Evolutionary conservation across 1,140 invertebrate genomes (phyloP), one percentile per base, ranked within the genome.

Genomic region (Neotoxoptera formosana): DNA sequence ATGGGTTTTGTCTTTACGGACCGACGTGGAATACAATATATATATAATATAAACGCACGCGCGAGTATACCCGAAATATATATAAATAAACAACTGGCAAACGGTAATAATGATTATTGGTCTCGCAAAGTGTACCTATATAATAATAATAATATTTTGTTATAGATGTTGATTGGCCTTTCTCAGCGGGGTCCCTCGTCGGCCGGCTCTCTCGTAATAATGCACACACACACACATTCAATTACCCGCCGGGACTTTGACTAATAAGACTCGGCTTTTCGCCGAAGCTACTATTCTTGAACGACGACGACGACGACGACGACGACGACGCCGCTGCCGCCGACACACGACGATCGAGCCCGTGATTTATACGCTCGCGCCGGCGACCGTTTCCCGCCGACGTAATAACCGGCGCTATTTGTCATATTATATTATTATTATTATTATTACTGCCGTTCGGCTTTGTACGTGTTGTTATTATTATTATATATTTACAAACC

Each of bases 81-180:
- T 76, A 76, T 81, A 92, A 76, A 92, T 83, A 92, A 76, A 92
- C 90, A 90, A 90, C 53, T 34, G 60, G 36, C 14, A 23, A 90
- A 90, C 36, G 53, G 36, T 92, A 83, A 48, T 48, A 83, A 83
- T 53, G 53, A 92, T 92, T 92, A 92, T 92, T 53, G 91, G 47
- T 41, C 91, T 84, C n/a, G 21, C 36, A 23, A 84, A 84, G n/a
- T 83, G 76, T 83, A 76, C 60, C 30, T 76, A 76, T 76, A 76
- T n/a, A 67, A 67, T n/a, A 67, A 67, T 30, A 67, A 76, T 76
- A 76, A 76, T n/a, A 36, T 51, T 91, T 30, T 41, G 76, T 83
- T 92, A 53, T 53, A 93, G 47, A 93, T 41, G 91, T 93, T 93
- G 91, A 93, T 93, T 93, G 81, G 91, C 81, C 91, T 93, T 93